phyloP scores from a whole-genome alignment of 2,888 invertebrate genomes.

The Acanthopleura granulata region DNA sequence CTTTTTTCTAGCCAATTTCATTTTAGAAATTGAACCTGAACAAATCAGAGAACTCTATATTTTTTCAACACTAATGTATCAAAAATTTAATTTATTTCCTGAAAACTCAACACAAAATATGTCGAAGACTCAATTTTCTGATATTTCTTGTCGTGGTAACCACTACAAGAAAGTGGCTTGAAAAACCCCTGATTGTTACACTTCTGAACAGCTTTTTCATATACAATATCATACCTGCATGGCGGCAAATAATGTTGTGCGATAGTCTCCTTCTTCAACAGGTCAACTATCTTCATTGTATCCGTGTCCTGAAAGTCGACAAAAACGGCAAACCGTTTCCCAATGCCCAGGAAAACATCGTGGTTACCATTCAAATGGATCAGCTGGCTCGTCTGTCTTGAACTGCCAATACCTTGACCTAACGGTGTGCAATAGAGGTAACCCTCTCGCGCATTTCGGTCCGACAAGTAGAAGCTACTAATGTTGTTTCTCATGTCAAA shows the following conservation, averaged over 20 bases:
- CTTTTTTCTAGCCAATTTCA: no score
- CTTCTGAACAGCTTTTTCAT: no score
- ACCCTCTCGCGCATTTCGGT: background rate
- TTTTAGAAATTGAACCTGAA: no score
- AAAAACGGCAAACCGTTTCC: conserved; percentile 5
- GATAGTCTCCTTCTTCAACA: background rate
- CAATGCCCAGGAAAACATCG: conserved; percentile 4
- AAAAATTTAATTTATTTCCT: no score
- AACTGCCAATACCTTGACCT: background rate
- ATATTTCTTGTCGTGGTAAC: no score
- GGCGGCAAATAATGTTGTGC: conserved; percentile 13
- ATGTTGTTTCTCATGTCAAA: conserved; percentile 3
- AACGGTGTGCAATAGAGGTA: background rate
- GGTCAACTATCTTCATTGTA: background rate
- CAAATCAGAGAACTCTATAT: no score
- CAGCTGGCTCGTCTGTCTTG: background rate
- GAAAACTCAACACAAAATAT: no score
- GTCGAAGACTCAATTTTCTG: no score
- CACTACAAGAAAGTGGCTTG: no score
- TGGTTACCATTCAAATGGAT: conserved; percentile 10
- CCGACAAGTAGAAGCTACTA: conserved; percentile 3
- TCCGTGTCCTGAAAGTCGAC: conserved; percentile 6
- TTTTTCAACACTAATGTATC: no score
- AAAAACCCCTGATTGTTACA: no score
- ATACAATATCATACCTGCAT: conserved; percentile 15